phyloP scores from a whole-genome alignment of 2,888 invertebrate species.

The Empis stercorea region DNA sequence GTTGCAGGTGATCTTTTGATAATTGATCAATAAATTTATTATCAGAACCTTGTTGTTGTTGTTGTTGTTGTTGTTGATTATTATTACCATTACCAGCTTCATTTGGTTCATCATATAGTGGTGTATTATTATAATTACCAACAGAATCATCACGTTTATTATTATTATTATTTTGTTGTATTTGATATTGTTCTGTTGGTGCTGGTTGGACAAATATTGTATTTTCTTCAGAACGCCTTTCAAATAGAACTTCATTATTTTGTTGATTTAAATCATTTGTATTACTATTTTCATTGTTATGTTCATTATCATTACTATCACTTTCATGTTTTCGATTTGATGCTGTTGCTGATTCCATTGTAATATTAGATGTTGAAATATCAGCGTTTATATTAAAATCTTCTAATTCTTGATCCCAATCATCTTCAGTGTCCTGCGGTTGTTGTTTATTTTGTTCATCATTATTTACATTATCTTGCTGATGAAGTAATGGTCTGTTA shows the following conservation, averaged over 20 bases:
- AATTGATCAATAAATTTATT: too few species aligned
- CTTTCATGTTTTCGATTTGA: slow-evolving; percentile 4
- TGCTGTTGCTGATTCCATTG: slow-evolving; percentile 11
- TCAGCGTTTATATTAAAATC: slow-evolving; percentile 18
- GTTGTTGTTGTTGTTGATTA: too few species aligned
- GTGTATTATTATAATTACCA: slow-evolving; percentile 19
- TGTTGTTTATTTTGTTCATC: slow-evolving; percentile 5
- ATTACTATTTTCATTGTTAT: slow-evolving; percentile 1
- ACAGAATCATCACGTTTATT: slow-evolving; percentile 10
- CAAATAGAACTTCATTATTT: slow-evolving; percentile 11
- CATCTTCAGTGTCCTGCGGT: slow-evolving; percentile 29
- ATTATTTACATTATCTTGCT: slow-evolving; percentile 14
- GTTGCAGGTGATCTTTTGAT: too few species aligned
- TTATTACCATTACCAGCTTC: background rate
- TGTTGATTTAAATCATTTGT: slow-evolving; percentile 7
- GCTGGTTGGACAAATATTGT: background rate
- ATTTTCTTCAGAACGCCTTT: slow-evolving; percentile 8
- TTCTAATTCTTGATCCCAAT: slow-evolving; percentile 32
- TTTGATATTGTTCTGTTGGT: background rate
- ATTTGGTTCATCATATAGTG: slow-evolving; percentile 25
- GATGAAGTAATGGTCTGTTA: slow-evolving; percentile 17
- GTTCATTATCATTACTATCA: slow-evolving; percentile 1
- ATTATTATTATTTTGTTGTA: slow-evolving; percentile 10
- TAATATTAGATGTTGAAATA: slow-evolving; percentile 11
- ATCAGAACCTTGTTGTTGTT: too few species aligned